Evolutionary conservation across 2,113 vertebrate genomes (phyloP), one percentile per base, ranked within the genome.

Genomic region (Oryzias woworae): DNA sequence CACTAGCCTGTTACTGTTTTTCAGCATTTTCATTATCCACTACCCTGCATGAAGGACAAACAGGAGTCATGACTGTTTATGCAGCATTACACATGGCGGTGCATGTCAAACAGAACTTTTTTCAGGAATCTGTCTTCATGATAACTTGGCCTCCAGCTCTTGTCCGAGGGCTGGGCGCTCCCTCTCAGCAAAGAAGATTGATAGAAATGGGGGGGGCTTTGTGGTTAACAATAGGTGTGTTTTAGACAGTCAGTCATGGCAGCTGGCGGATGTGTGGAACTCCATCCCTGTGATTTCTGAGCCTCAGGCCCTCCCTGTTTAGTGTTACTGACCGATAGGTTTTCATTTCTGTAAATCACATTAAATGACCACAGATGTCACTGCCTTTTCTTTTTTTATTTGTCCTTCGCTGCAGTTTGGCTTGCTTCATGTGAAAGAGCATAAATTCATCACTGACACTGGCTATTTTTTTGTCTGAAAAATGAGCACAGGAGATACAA

Each of bases 251-350:
- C 57, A 24, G 28, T 69, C 42, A 54, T 7, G 41, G 51, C 72
- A 73, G 66, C 63, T 76, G 85, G 75, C 71, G 71, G 57, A 78
- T 73, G 67, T 43, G 60, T 28, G 62, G 58, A 70, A 22, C 62
- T 65, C 57, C 4, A 7, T 60, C 51, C 20, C 5, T 60, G 26
- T 68, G 55, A 47, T 53, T 42, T 60, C 45, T 50, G 31, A 53
- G 59, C 75, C 65, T 61, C 45, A 20, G 73, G 77, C 48, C 55
- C 17, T 15, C 10, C 52, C 47, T 44, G 76, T 60, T 36, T 86
- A 41, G 52, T 63, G 65, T 85, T 85, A 76, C 80, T 54, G 57
- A 71, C 43, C 60, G 66, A n/a, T 77, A 58, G 50, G 72, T 59
- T 72, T 77, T 59, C 45, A 62, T 26, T 44, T 45, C 69, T 58